Evolutionary conservation across 2,797 vertebrate genomes (phyloP), one percentile per base, ranked within the genome.

Genomic region (Meda fulgida): DNA sequence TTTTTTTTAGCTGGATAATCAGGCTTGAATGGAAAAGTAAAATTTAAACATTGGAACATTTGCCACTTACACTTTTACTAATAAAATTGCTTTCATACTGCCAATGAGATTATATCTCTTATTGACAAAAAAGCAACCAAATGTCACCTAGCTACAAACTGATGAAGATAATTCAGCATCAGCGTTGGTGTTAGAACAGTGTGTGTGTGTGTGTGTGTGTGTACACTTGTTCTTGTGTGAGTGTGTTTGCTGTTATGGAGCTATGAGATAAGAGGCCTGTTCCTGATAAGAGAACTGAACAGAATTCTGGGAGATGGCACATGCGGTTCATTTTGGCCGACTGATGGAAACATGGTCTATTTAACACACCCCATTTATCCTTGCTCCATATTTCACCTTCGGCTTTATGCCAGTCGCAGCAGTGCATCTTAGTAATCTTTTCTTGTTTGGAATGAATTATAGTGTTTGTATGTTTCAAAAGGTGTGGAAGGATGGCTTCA

Each of bases 191-290:
- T 89, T 90, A 90, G 89, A 84, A 78, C 34, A 38, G 73, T 71
- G 46, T 34, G 66, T 31, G 46, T 60, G 63, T 69, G 13, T 71
- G 67, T 73, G 60, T 66, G 55, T 66, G 58, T 66, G 66, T 78
- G 65, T 71, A 65, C 67, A n/a, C 26, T 58, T 81, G 38, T 84
- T 72, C 18, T 43, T 65, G 80, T 79, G 55, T 55, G 78, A 65
- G 38, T 90, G 89, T 92, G 86, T 90, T 84, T 91, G 89, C 91
- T 89, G 92, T 90, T 92, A 89, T 93, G 92, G 79, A 87, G 84
- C 85, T 88, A 88, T 86, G 88, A 90, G 94, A 95, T 94, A 95
- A 95, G 93, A 58, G 89, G 89, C 90, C 86, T 86, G 81, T 86
- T 29, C 18, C 91, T 87, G 94, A 95, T 94, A 95, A 94, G 91